Base-by-base conservation (phyloP, 1,140 invertebrate species). In the Aphidius gifuensis region DNA sequence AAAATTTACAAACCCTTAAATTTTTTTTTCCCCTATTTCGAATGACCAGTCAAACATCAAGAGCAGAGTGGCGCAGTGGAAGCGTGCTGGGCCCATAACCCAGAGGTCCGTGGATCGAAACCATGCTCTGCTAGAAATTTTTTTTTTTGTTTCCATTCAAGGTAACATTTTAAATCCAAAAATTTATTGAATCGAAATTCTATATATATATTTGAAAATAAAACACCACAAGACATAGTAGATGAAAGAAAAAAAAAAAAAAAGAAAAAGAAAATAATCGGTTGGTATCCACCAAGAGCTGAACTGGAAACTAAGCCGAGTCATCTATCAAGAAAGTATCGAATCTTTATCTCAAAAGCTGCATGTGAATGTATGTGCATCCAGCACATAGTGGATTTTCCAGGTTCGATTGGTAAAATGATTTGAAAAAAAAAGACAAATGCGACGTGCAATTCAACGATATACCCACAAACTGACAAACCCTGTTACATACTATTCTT, bases 71-170 rank as follows among this genome's bases (percentile, higher is more conserved):
- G 92, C 92, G 92, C 92, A 94, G 92, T 91, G 92, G 92, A 93
- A 94, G 90, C 92, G 92, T 93, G 91, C 91, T 95, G 92, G 93
- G 92, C 92, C 91, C 92, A 94, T 94, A 94, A 94, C 92, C 92
- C 91, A 93, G 90, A 93, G 92, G 91, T 93, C 91, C 89, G 90
- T 92, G 89, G 92, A 93, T 94, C 91, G 90, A 93, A 93, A 93
- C 91, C 88, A 92, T 89, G 89, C 88, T 92, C 90, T 93, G 91
- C 90, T 93, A 92, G 6, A 40, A 42, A 44, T 32, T 32, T 32
- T 32, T 32, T 32, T 32, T 32, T 32, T 32, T 32, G 23, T 32
- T 3, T 1, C 4, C 4, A 32, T 32, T 4, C 2, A 32, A 32
- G 0, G 23, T 32, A 32, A 32, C 23, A 32, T 32, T 16, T 16